Conservation (phyloP, 2,888 invertebrate genomes). For the Nipponacmea schrenckii region DNA sequence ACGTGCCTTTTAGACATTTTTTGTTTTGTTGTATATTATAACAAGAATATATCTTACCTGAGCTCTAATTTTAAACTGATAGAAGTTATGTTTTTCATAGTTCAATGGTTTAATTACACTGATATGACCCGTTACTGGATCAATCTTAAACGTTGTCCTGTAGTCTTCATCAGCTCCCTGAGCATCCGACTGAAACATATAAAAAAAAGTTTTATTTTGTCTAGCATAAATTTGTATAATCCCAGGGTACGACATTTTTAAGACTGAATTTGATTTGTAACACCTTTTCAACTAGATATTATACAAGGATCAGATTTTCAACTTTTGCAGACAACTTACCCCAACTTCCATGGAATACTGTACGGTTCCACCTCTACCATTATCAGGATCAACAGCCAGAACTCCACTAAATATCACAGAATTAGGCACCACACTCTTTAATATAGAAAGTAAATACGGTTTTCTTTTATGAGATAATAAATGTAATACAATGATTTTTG, state of each 20-base stretch:
- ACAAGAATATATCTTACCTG: slow-evolving; percentile 44
- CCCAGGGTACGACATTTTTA: too few species aligned
- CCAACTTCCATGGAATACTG: slow-evolving; percentile 50
- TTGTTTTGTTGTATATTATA: too few species aligned
- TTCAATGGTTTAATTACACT: slow-evolving; percentile 78
- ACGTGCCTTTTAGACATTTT: too few species aligned
- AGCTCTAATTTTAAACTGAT: slow-evolving; percentile 63
- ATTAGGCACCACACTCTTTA: slow-evolving; percentile 41
- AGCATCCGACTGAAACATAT: slow-evolving; percentile 2
- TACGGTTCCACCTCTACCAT: slow-evolving; percentile 42
- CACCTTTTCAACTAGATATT: too few species aligned
- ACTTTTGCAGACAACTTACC: background rate
- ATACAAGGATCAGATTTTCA: too few species aligned
- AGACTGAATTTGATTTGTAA: too few species aligned
- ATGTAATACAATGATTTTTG: too few species aligned
- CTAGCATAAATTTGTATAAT: too few species aligned
- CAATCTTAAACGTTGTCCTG: slow-evolving; percentile 48
- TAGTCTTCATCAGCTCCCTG: slow-evolving; percentile 41
- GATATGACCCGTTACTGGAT: slow-evolving; percentile 66
- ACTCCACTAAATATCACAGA: slow-evolving; percentile 42
- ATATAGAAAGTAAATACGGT: background rate
- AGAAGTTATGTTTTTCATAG: slow-evolving; percentile 75
- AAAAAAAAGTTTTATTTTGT: too few species aligned
- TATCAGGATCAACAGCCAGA: slow-evolving; percentile 50
- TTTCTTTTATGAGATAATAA: too few species aligned